Conservation (phyloP, 2,113 vertebrate genomes). For the Parus major region DNA sequence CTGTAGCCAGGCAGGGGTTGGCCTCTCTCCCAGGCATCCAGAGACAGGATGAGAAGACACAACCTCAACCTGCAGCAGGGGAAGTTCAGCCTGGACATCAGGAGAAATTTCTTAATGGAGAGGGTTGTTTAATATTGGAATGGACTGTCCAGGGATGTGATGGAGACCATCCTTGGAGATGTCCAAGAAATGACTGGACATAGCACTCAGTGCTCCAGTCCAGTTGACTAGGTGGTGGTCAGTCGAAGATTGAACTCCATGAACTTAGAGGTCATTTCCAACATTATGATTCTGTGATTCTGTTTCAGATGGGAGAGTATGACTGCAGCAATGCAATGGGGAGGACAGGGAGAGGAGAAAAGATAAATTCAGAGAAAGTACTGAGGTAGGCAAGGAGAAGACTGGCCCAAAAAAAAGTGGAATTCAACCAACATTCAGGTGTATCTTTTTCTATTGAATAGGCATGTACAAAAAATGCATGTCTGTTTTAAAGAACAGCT, state of each 20-base stretch:
- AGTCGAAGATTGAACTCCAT: not conserved
- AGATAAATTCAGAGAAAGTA: not conserved
- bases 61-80: not conserved
- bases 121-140: not conserved
- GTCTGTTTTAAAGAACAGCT: not conserved
- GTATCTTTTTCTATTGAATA: not conserved
- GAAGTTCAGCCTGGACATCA: not conserved
- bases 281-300: not conserved
- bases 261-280: not conserved
- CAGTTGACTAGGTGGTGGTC: not conserved
- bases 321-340: not conserved
- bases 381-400: not conserved
- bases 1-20: accelerated
- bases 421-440: not conserved
- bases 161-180: not conserved
- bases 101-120: not conserved
- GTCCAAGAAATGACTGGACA: not conserved
- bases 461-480: not conserved
- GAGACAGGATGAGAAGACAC: not conserved
- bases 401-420: not conserved
- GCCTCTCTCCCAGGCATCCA: not conserved
- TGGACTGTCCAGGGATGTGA: not conserved
- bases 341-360: not conserved
- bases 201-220: not conserved
- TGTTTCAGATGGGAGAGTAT: not conserved